These are phyloP conservation scores for Rhopalosiphum maidis DNA, from an alignment of 1,140 invertebrate genomes.

Conservation along the genomic window DNA sequence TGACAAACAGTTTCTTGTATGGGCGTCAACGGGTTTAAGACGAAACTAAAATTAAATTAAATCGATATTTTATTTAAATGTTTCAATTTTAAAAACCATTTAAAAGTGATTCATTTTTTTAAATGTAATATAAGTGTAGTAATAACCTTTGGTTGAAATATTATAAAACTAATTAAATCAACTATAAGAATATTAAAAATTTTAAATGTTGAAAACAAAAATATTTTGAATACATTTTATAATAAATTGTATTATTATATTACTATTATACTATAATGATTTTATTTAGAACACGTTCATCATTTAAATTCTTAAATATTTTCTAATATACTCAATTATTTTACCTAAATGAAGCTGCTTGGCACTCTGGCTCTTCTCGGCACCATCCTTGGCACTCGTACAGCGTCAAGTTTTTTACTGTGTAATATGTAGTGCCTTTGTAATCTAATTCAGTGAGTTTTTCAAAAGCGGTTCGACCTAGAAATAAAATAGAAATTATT, in stretches of 20 bases:
- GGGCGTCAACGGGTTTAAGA: slow-evolving; percentile 88
- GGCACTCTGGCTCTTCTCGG: slow-evolving; percentile 87
- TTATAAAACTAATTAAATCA: background rate
- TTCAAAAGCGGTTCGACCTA: slow-evolving; percentile 87
- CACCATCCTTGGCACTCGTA: slow-evolving; percentile 96
- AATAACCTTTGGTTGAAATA: background rate
- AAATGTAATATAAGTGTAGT: too few species aligned
- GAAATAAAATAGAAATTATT: slow-evolving; percentile 60
- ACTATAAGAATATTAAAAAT: background rate
- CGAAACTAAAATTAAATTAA: slow-evolving; percentile 71
- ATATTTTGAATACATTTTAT: background rate
- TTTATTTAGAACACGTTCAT: background rate
- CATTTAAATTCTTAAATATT: background rate
- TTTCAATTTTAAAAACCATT: background rate
- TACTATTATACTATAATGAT: background rate
- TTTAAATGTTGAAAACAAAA: background rate
- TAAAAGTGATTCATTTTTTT: background rate
- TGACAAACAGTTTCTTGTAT: slow-evolving; percentile 91
- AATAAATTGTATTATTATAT: background rate
- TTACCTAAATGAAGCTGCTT: slow-evolving; percentile 84
- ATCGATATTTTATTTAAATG: background rate
- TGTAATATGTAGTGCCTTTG: slow-evolving; percentile 88
- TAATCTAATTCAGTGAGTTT: slow-evolving; percentile 93
- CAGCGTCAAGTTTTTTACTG: slow-evolving; percentile 86
- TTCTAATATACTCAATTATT: background rate